These are phyloP conservation scores for Hypselothyrea guttata DNA, from an alignment of 2,888 invertebrate genomes.

Conservation along the genomic window DNA sequence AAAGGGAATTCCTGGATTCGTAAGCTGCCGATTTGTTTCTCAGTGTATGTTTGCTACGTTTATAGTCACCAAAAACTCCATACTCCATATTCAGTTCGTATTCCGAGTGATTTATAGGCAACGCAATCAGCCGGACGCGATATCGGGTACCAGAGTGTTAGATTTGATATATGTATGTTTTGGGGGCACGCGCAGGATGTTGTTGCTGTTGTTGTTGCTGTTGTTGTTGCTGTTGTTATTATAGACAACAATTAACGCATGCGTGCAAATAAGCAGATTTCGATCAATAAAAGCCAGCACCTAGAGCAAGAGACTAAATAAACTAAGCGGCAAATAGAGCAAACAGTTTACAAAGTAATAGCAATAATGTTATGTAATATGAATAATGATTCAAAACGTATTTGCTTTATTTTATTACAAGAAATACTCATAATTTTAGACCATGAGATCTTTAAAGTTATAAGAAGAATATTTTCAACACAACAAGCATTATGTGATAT, in stretches of 20 bases:
- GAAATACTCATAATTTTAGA: too few species aligned
- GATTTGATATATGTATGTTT: slow-evolving; percentile 74
- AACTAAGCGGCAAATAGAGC: slow-evolving; percentile 21
- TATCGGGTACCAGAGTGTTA: slow-evolving; percentile 60
- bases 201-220: slow-evolving; percentile 32
- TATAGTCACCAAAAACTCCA: slow-evolving; percentile 17
- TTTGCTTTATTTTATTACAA: too few species aligned
- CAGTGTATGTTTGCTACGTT: too few species aligned
- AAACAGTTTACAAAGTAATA: too few species aligned
- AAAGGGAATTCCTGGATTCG: too few species aligned
- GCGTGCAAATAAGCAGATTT: slow-evolving; percentile 63
- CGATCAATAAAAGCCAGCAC: slow-evolving; percentile 42
- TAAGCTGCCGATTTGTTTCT: too few species aligned
- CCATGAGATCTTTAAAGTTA: too few species aligned
- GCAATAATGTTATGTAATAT: too few species aligned
- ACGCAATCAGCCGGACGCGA: slow-evolving; percentile 68
- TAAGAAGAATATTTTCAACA: too few species aligned
- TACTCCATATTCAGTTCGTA: slow-evolving; percentile 39
- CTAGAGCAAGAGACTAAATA: slow-evolving; percentile 18
- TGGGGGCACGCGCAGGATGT: slow-evolving; percentile 75
- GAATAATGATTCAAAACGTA: too few species aligned
- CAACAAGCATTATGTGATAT: too few species aligned
- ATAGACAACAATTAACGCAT: slow-evolving; percentile 72
- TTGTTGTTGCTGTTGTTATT: slow-evolving; percentile 25
- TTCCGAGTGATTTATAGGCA: slow-evolving; percentile 67